A percentile compares a stretch with the other conserved stretches of the same genome.
Evolutionary conservation across 53 echinoderm and acorn worm genomes (phyloP).

Genomic region (Henricia sp.): DNA sequence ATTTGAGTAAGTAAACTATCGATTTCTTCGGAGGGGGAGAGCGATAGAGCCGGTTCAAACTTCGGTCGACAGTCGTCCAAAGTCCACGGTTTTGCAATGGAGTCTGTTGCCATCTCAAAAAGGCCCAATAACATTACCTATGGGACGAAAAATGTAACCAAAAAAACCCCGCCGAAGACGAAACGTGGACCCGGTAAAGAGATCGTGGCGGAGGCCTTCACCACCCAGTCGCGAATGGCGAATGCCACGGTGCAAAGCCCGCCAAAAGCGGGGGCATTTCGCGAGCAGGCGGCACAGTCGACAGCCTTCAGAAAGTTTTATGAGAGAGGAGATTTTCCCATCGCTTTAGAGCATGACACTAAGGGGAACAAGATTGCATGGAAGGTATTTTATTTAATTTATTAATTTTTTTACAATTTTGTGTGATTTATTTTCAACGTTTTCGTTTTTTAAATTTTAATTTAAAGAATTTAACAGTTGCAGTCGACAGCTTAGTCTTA

Average conservation of each 20-base stretch:
- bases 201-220: conserved; percentile 78
- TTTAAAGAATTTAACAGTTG: no score
- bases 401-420: no score
- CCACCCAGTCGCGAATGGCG: conserved; percentile 86
- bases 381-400: conserved; percentile 73
- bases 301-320: conserved; percentile 93
- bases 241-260: conserved; percentile 78
- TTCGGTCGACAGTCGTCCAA: no score
- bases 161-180: background rate
- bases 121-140: no score
- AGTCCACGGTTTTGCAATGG: conserved; percentile 21
- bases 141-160: no score
- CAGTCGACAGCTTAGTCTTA: no score
- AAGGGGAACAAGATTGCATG: conserved; percentile 99
- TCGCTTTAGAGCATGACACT: conserved; percentile 98
- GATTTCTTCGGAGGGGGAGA: no score
- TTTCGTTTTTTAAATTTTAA: no score
- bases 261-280: conserved; percentile 84
- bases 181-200: background rate
- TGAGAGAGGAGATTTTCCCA: conserved; percentile 97
- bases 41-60: no score
- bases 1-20: no score
- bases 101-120: no score
- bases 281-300: conserved; percentile 65
- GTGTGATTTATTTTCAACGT: background rate